phyloP scores from a whole-genome alignment of 2,113 vertebrate genomes.

The Poeciliopsis occidentalis region DNA sequence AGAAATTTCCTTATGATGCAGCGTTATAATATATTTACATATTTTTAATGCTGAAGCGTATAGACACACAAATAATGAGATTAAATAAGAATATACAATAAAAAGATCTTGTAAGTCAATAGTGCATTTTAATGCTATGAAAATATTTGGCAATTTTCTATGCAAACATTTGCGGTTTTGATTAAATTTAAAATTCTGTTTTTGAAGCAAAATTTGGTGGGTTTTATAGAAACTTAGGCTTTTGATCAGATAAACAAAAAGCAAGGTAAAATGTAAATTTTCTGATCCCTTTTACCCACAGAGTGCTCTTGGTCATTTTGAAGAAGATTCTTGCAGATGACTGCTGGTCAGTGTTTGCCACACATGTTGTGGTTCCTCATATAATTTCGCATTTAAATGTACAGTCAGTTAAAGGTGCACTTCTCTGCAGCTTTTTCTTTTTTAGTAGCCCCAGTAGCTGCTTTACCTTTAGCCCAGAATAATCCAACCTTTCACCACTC shows the following conservation, averaged over 20 bases:
- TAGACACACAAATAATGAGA: neutral
- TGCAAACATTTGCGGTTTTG: neutral
- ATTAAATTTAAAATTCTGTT: neutral
- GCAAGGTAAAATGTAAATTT: too few relatives aligned
- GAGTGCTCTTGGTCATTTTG: too few relatives aligned
- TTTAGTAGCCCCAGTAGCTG: neutral
- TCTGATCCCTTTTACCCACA: too few relatives aligned
- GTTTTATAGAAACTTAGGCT: neutral
- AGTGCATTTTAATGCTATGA: neutral
- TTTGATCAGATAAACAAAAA: too few relatives aligned
- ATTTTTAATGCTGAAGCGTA: neutral
- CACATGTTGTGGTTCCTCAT: neutral
- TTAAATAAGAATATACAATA: neutral
- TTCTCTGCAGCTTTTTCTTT: neutral
- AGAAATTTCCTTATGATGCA: neutral
- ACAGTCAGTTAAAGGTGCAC: neutral
- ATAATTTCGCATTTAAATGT: neutral
- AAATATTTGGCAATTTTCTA: neutral
- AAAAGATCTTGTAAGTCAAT: neutral
- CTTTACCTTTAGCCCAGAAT: neutral
- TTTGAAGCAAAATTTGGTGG: neutral
- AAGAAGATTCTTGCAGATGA: neutral
- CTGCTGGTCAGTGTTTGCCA: neutral
- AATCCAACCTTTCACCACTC: constrained; percentile 1
- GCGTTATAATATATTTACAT: neutral